Base-by-base conservation (phyloP, 1,140 invertebrate genomes). In the Pseudachorutes palmiensis region DNA sequence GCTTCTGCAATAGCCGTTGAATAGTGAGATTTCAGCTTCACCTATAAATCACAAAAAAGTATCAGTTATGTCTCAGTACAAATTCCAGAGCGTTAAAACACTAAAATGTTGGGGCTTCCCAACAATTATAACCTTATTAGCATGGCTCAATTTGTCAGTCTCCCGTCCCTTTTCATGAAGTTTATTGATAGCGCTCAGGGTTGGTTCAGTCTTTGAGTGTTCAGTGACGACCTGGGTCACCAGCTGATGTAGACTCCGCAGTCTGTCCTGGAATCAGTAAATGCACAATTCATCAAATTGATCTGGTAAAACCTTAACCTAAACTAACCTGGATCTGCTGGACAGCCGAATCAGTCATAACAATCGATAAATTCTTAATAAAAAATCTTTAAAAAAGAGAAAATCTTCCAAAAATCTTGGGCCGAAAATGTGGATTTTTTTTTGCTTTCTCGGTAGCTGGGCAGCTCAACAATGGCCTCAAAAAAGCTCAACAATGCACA, bases 1-100 rank as follows among this genome's bases (percentile, higher is more conserved):
- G 91, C 87, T 77, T 95, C 92, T 29, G 82, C 77, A 55, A 93
- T 79, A 0, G 89, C 89, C 30, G 86, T 83, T 76, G 87, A 89
- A 72, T 92, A 91, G n/a, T 93, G 78, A 82, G 69, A 77, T 79
- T 76, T 77, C 74, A 66, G 61, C 28, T 55, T 65, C 29, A 72
- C 16, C 60, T 49, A 62, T 30, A 73, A 33, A 61, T 71, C 67
- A 64, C 72, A 68, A 58, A 58, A 22, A 65, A n/a, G 1, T 19
- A 58, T 5, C 36, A 41, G 36, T 41, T 41, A 41, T 41, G 5
- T 9, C 36, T 41, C 36, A 41, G n/a, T n/a, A n/a, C n/a, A n/a
- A n/a, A n/a, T n/a, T n/a, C n/a, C n/a, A n/a, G n/a, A n/a, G n/a
- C n/a, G n/a, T n/a, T n/a, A n/a, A n/a, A n/a, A n/a, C n/a, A n/a